These are phyloP conservation scores for Macrosoma leucophasiata DNA, from an alignment of 2,888 invertebrate genomes.

Conservation along the genomic window DNA sequence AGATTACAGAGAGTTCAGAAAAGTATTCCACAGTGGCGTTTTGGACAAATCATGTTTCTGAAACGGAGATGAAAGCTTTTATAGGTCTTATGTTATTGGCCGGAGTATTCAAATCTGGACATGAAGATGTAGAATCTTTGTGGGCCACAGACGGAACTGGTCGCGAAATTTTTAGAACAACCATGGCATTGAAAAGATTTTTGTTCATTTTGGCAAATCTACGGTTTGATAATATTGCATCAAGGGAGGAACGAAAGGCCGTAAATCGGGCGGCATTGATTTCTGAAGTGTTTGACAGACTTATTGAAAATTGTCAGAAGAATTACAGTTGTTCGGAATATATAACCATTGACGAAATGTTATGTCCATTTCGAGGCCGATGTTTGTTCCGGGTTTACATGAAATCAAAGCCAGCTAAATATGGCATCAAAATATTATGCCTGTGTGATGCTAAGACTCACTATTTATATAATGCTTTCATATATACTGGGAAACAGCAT, in stretches of 20 bases:
- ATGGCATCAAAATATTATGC: slow-evolving; percentile 13
- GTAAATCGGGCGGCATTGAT: slow-evolving; percentile 18
- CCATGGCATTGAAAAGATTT: slow-evolving; percentile 15
- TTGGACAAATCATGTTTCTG: too few relatives aligned
- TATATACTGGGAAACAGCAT: slow-evolving; percentile 12
- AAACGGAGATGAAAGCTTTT: too few relatives aligned
- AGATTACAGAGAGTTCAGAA: too few relatives aligned
- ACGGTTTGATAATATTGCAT: slow-evolving; percentile 13
- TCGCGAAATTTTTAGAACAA: slow-evolving; percentile 20
- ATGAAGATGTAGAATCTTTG: too few relatives aligned
- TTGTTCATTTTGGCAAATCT: slow-evolving; percentile 14
- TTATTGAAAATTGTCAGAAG: slow-evolving; percentile 17
- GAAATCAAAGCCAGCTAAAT: slow-evolving; percentile 15
- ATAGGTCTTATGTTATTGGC: too few relatives aligned
- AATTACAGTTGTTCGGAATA: slow-evolving; percentile 17
- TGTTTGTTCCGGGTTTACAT: slow-evolving; percentile 14
- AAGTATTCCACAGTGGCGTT: too few relatives aligned
- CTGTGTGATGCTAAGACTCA: slow-evolving; percentile 16
- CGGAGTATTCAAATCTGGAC: too few relatives aligned
- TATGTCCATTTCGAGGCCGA: slow-evolving; percentile 11
- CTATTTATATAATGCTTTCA: slow-evolving; percentile 14
- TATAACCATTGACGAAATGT: slow-evolving; percentile 16
- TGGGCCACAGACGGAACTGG: slow-evolving; percentile 22
- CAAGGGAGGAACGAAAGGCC: slow-evolving; percentile 7
- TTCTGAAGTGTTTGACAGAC: slow-evolving; percentile 17